These are phyloP conservation scores for Centropus bengalensis DNA, from an alignment of 2,113 vertebrate genomes.

Conservation along the genomic window DNA sequence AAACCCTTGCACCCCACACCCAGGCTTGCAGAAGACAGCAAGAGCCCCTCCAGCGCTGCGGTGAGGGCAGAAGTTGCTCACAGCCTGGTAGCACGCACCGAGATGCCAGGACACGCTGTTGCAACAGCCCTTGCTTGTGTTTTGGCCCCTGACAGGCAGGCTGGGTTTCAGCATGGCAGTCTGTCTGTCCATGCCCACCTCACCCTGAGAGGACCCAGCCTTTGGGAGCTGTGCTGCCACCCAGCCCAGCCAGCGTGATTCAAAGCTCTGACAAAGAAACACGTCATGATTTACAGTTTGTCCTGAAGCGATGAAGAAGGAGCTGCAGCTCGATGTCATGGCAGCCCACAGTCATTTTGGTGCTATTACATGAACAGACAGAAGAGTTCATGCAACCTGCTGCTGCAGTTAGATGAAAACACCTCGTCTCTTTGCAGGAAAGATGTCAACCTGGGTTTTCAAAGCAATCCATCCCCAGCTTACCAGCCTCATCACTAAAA, in stretches of 20 bases:
- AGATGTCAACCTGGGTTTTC: not conserved
- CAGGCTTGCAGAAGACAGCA: not conserved
- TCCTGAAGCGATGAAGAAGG: constrained; percentile 15
- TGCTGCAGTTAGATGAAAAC: not conserved
- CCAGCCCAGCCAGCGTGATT: not conserved
- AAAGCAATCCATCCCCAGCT: not conserved
- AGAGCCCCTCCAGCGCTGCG: not conserved
- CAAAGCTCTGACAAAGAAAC: not conserved
- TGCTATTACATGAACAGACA: not conserved
- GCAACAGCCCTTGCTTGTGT: not conserved
- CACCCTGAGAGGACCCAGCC: fast-evolving
- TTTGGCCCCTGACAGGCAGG: not conserved
- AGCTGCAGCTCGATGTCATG: not conserved
- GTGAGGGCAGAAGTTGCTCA: not conserved
- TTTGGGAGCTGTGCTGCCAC: not conserved
- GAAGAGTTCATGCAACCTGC: not conserved
- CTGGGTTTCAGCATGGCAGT: fast-evolving
- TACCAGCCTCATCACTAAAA: not conserved
- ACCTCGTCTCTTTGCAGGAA: not conserved
- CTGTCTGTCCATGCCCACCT: not conserved
- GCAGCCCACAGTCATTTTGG: not conserved
- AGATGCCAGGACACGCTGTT: fast-evolving
- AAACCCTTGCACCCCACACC: not conserved
- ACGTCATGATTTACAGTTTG: not conserved
- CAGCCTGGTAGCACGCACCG: not conserved